Evolutionary conservation across 2,888 invertebrate species (phyloP).

Genomic region (Pinctada fucata): DNA sequence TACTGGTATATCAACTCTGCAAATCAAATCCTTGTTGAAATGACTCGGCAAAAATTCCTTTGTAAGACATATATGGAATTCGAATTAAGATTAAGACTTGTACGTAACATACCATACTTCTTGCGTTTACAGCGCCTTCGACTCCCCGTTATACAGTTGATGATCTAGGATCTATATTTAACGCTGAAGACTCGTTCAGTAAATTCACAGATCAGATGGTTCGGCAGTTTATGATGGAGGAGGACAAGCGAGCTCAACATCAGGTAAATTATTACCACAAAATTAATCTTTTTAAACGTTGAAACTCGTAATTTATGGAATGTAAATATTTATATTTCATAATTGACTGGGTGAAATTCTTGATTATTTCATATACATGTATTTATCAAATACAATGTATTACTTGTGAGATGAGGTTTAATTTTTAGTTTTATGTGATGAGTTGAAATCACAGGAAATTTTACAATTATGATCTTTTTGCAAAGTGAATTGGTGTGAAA

Average conservation of each 20-base stretch:
- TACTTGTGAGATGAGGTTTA: not conserved
- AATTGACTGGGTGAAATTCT: no score
- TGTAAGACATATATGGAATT: no score
- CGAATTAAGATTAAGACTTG: no score
- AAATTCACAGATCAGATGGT: slow-evolving; percentile 77
- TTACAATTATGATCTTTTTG: not conserved
- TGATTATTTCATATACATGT: no score
- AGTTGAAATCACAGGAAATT: not conserved
- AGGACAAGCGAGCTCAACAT: slow-evolving; percentile 83
- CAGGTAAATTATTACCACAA: slow-evolving; percentile 55
- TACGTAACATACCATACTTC: no score
- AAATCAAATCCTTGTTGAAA: no score
- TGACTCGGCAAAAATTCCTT: no score
- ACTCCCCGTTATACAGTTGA: slow-evolving; percentile 29
- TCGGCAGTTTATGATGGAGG: slow-evolving; percentile 80
- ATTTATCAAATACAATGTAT: no score
- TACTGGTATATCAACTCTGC: no score
- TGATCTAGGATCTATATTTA: slow-evolving; percentile 59
- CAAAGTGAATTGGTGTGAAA: no score
- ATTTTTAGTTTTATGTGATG: not conserved
- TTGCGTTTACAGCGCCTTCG: slow-evolving; percentile 13
- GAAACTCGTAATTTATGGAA: not conserved
- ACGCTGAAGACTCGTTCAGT: slow-evolving; percentile 73
- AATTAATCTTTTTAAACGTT: no score
- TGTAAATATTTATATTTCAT: not conserved